A percentile compares a stretch with the other conserved stretches of the same genome.
Evolutionary conservation across 2,113 vertebrate genomes (phyloP).

Genomic region (Phocoena phocoena): DNA sequence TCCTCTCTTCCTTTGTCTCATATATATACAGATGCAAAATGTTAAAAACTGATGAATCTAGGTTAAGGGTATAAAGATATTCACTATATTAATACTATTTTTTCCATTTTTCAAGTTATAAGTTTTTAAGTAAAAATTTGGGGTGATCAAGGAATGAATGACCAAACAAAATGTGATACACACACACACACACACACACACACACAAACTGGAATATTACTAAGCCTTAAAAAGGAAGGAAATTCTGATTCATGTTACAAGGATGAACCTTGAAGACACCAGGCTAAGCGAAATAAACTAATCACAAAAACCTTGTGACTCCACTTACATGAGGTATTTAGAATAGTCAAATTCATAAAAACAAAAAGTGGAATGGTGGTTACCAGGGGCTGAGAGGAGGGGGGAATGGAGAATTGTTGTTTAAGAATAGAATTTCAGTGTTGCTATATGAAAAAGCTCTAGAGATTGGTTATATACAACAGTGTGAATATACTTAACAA

Average conservation of each 20-base stretch:
- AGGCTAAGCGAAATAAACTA: background rate
- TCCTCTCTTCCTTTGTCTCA: background rate
- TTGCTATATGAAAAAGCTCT: background rate
- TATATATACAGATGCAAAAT: background rate
- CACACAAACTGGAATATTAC: background rate
- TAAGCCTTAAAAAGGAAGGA: background rate
- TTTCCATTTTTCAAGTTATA: background rate
- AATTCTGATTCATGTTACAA: background rate
- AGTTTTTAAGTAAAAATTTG: conserved; percentile 20
- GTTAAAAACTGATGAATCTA: background rate
- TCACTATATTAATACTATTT: background rate
- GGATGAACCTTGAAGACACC: background rate
- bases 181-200: background rate
- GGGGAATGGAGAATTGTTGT: background rate
- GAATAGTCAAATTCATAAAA: background rate
- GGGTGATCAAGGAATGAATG: background rate
- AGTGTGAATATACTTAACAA: background rate
- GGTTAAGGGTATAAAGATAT: background rate
- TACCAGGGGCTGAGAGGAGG: background rate
- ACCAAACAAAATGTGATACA: background rate
- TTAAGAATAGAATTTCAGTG: background rate
- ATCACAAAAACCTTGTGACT: background rate
- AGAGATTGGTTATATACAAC: background rate
- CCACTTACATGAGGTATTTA: background rate
- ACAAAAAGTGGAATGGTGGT: background rate